Percentiles rank a stretch among this genome's conserved stretches.
These are phyloP conservation scores for Python bivittatus DNA, from an alignment of 2,113 vertebrate species.

Conservation along the genomic window DNA sequence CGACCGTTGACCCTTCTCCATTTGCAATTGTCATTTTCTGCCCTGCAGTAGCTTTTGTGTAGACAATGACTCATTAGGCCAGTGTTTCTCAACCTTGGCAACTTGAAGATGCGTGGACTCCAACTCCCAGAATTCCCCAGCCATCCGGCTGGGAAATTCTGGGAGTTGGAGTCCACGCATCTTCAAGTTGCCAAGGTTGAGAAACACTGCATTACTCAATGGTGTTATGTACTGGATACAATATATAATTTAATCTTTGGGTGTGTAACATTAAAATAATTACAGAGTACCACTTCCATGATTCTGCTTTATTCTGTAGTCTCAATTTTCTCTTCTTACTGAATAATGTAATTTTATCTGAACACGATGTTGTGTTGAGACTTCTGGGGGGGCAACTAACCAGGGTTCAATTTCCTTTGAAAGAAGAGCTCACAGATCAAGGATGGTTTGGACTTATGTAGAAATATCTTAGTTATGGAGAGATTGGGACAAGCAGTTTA, in stretches of 20 bases:
- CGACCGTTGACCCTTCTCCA: neutral
- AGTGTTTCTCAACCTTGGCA: too few species aligned
- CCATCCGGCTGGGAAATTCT: too few species aligned
- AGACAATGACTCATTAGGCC: neutral
- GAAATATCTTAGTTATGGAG: neutral
- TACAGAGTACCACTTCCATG: neutral
- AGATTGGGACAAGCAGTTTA: neutral
- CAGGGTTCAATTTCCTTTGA: neutral
- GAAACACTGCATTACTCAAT: neutral
- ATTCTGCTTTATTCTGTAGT: neutral
- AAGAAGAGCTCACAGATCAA: neutral
- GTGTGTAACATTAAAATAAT: neutral
- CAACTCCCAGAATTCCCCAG: too few species aligned
- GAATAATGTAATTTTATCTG: neutral
- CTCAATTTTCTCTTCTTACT: neutral
- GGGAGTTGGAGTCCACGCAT: too few species aligned
- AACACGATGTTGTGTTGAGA: neutral
- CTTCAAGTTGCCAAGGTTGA: too few species aligned
- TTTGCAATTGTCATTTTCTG: neutral
- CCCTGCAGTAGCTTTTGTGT: neutral
- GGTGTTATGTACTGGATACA: neutral
- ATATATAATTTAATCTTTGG: neutral
- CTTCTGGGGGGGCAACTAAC: neutral
- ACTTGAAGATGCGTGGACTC: too few species aligned
- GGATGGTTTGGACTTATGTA: neutral